Conservation (phyloP, 2,113 vertebrate species). For the Nannospalax galili region DNA sequence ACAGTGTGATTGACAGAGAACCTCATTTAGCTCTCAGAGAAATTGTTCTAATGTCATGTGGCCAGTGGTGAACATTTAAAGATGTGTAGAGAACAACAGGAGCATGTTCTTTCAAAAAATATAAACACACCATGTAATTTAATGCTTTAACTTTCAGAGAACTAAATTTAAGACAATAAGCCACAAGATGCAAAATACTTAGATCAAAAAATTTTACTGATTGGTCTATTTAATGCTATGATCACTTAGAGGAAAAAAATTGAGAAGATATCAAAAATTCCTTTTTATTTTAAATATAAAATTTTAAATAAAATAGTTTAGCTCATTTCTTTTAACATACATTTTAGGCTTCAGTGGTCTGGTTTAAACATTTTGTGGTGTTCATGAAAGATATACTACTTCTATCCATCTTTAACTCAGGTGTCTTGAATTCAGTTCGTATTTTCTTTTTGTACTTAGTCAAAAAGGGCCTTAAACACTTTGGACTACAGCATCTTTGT, state of each 20-base stretch:
- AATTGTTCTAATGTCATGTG: background rate
- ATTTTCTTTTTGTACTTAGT: background rate
- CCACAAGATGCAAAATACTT: background rate
- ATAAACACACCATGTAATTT: background rate
- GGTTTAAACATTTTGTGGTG: background rate
- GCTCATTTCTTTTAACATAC: background rate
- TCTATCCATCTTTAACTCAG: background rate
- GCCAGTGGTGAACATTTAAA: background rate
- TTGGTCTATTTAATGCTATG: background rate
- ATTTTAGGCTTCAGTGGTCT: background rate
- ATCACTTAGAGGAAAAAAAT: background rate
- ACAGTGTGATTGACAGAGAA: background rate
- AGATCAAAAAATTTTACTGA: background rate
- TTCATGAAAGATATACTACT: background rate
- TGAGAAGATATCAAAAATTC: background rate
- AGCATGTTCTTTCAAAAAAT: background rate
- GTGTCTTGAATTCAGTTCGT: background rate
- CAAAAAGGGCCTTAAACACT: background rate
- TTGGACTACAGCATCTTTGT: background rate
- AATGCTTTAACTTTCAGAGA: slow-evolving; percentile 27
- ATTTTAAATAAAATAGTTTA: background rate
- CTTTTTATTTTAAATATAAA: slow-evolving; percentile 39
- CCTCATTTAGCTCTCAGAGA: background rate
- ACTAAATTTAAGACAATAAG: slow-evolving; percentile 57
- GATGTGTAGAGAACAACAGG: background rate